Conservation (phyloP, 1,140 invertebrate species). For the Drosophila sechellia region DNA sequence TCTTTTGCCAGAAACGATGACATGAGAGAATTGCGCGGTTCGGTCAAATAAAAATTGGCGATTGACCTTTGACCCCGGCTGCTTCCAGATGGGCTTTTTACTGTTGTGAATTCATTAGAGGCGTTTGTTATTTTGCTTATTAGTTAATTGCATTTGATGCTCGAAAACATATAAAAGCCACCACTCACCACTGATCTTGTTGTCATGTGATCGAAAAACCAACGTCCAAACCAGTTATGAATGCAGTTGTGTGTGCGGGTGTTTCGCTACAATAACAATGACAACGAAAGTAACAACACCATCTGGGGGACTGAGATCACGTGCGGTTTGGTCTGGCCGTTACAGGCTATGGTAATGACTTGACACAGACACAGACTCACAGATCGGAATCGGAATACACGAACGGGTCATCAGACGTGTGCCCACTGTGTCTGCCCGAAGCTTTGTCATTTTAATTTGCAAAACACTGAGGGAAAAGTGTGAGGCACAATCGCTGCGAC, state of each 20-base stretch:
- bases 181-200: conserved; percentile 6
- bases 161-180: conserved; percentile 7
- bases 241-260: conserved; percentile 43
- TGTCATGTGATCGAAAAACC: conserved; percentile 65
- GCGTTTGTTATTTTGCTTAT: conserved; percentile 60
- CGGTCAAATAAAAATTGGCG: conserved; percentile 28
- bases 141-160: conserved; percentile 62
- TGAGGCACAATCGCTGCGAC: conserved; percentile 20
- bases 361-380: conserved; percentile 20
- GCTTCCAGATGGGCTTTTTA: conserved; percentile 35
- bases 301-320: conserved; percentile 57
- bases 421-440: conserved; percentile 20
- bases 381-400: not conserved
- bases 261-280: conserved; percentile 16
- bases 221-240: conserved; percentile 62
- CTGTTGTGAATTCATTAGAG: conserved; percentile 41
- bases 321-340: conserved; percentile 53
- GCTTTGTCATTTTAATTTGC: conserved; percentile 58
- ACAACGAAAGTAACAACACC: conserved; percentile 3
- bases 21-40: conserved; percentile 29
- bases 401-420: conserved; percentile 3
- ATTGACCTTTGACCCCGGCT: conserved; percentile 67
- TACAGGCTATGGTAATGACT: conserved; percentile 39
- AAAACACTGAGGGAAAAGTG: conserved; percentile 23
- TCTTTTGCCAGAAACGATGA: conserved; percentile 23